Evolutionary conservation across 2,113 vertebrate species (phyloP), one percentile per base, ranked within the genome.

Genomic region (Poicephalus gulielmi): DNA sequence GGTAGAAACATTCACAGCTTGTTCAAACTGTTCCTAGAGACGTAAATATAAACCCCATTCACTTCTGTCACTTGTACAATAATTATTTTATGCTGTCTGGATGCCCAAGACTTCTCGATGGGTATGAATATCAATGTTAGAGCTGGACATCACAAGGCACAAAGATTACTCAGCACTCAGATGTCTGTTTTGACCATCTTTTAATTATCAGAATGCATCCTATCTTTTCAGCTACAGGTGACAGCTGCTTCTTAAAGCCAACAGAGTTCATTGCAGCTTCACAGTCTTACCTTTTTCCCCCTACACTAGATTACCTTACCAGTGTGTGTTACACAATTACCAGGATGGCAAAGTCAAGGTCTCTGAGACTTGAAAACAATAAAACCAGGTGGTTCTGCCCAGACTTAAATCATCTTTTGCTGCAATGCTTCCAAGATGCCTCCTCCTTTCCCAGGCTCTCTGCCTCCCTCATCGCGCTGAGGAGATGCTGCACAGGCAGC

Each of bases 261-360:
- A 5, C 22, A 37, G 5, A 67, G 47, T 67, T n/a, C 5, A 20
- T 55, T 75, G 52, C 6, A 62, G 11, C 50, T 70, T 78, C 43
- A 7, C 11, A 15, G 5, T 31, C 47, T 37, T 33, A 2, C 2
- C 46, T 23, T 2, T 20, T 49, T 44, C 3, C 70, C 71, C n/a
- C 44, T 25, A 4, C 23, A 1, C 35, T 7, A 15, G 13, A 24
- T 28, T 12, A 2, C 22, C 7, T 74, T 6, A 9, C 1, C 1
- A 3, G 25, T 2, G 3, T 5, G 11, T 27, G 19, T 76, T 12
- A 39, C n/a, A 5, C 2, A 3, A 18, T 23, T 4, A 20, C 25
- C 23, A 46, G 12, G 18, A 2, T 4, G 18, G 28, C 17, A 79
- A 63, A 86, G 10, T 6, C 74, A 33, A 78, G 23, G 25, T 11